A percentile compares a stretch with the other conserved stretches of the same genome.
Evolutionary conservation across 2,888 invertebrate species (phyloP).

Genomic region (Acrobasis repandana): DNA sequence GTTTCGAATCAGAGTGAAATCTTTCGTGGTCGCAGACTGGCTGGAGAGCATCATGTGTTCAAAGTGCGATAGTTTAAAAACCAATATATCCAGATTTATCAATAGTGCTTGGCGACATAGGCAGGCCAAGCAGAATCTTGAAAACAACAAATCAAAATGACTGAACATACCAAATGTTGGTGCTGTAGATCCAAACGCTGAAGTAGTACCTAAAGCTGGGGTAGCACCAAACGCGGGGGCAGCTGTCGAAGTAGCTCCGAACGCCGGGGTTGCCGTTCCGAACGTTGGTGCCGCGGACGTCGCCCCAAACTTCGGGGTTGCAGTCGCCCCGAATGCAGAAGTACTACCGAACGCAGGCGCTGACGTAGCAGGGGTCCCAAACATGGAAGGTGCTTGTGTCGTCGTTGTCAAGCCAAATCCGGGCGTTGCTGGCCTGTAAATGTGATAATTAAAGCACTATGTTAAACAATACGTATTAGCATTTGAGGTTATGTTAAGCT

Average conservation of each 20-base stretch:
- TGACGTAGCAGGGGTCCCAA: slow-evolving; percentile 45
- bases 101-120: too few relatives aligned
- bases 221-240: slow-evolving; percentile 40
- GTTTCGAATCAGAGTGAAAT: too few relatives aligned
- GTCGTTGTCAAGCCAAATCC: slow-evolving; percentile 41
- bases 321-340: slow-evolving; percentile 41
- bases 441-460: background rate
- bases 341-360: slow-evolving; percentile 46
- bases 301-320: slow-evolving; percentile 37
- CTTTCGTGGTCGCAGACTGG: too few relatives aligned
- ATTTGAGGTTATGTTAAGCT: background rate
- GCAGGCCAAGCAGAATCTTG: too few relatives aligned
- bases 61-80: too few relatives aligned
- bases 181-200: slow-evolving; percentile 4
- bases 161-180: slow-evolving; percentile 18
- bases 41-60: too few relatives aligned
- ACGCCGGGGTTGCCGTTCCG: slow-evolving; percentile 43
- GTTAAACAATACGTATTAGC: background rate
- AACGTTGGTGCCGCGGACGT: slow-evolving; percentile 37
- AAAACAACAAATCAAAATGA: background rate
- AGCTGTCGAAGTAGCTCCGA: slow-evolving; percentile 40
- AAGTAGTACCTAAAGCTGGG: slow-evolving; percentile 6
- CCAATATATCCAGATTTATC: too few relatives aligned
- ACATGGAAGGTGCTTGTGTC: slow-evolving; percentile 31
- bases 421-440: slow-evolving; percentile 56